These are phyloP conservation scores for Punctoribates punctum DNA, from an alignment of 2,888 invertebrate species.

Conservation along the genomic window DNA sequence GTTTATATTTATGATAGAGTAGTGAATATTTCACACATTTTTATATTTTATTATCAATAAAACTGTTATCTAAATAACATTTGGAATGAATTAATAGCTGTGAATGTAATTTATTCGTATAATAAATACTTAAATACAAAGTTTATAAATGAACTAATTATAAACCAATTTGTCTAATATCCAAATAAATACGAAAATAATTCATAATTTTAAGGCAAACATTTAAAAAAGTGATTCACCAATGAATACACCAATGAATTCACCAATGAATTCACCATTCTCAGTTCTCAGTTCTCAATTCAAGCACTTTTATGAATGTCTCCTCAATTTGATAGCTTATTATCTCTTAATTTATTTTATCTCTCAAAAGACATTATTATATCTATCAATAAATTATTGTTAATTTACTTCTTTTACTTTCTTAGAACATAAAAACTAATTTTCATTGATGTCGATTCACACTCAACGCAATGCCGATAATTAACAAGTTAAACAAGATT, in stretches of 20 bases:
- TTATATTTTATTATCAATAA: slow-evolving; percentile 1
- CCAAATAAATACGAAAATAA: background rate
- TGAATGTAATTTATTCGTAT: background rate
- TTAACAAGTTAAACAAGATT: background rate
- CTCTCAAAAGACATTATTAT: background rate
- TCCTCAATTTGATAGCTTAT: background rate
- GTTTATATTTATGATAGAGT: slow-evolving; percentile 8
- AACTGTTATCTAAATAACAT: slow-evolving; percentile 7
- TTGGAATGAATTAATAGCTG: background rate
- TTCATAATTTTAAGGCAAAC: background rate
- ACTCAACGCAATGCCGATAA: background rate
- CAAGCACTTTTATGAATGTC: background rate
- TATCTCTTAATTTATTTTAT: slow-evolving; percentile 12
- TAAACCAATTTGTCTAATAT: background rate
- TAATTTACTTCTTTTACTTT: background rate
- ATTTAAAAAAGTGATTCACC: background rate
- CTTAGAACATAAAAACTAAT: background rate
- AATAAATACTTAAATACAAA: slow-evolving; percentile 19
- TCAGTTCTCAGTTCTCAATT: too few relatives aligned
- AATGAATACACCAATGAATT: background rate
- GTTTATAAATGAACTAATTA: slow-evolving; percentile 5
- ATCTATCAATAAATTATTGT: background rate
- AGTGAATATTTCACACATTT: background rate
- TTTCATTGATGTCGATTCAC: too few relatives aligned
- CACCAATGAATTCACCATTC: too few relatives aligned